Conservation (phyloP, 1,140 invertebrate species). For the Pogonognathellus flavescens region DNA sequence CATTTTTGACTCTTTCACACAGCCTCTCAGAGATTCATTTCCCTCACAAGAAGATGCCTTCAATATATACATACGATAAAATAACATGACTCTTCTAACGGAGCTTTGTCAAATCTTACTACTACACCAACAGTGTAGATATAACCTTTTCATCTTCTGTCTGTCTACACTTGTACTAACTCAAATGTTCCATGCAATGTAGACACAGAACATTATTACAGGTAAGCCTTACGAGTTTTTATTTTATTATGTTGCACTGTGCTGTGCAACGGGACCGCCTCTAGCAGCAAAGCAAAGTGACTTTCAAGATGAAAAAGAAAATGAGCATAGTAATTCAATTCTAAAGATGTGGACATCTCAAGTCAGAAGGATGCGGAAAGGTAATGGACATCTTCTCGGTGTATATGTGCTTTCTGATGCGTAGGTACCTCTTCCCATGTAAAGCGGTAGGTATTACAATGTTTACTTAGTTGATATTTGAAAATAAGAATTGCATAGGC, state of each 20-base stretch:
- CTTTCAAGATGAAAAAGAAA: conserved; percentile 5
- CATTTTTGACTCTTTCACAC: conserved; percentile 15
- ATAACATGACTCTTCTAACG: conserved; percentile 16
- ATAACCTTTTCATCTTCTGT: neutral
- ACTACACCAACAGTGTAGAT: neutral
- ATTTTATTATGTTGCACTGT: neutral
- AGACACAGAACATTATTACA: neutral
- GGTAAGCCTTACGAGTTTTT: neutral
- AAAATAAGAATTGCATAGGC: neutral
- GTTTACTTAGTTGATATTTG: too few species aligned
- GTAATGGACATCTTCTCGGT: neutral
- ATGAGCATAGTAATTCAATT: conserved; percentile 19
- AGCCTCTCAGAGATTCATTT: neutral
- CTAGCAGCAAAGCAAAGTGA: neutral
- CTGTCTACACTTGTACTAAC: neutral
- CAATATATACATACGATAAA: conserved; percentile 21
- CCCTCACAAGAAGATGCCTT: conserved; percentile 14
- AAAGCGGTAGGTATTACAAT: too few species aligned
- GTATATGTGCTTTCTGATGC: neutral
- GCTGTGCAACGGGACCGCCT: neutral
- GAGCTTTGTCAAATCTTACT: neutral
- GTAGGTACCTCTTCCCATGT: neutral
- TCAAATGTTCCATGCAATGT: neutral
- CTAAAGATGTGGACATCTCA: neutral
- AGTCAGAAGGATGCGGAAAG: conserved; percentile 24